A percentile compares a stretch with the other conserved stretches of the same genome.
Evolutionary conservation across 2,888 invertebrate species (phyloP).

Genomic region (Prosapia bicincta): DNA sequence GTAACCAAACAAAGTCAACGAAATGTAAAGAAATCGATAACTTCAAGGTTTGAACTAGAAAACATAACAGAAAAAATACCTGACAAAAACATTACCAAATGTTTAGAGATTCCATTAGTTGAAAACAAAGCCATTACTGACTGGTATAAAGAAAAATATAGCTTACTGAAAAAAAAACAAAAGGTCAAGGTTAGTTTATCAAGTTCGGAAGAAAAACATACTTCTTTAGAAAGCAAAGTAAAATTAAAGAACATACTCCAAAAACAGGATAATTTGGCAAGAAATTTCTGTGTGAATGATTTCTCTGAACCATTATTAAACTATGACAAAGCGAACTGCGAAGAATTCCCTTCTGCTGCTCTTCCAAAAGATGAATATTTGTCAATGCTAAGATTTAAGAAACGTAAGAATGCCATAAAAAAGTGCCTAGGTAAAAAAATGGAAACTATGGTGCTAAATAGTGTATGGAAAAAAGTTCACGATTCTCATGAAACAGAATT

Average conservation of each 20-base stretch:
- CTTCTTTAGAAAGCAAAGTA: too few species aligned
- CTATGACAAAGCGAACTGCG: neutral
- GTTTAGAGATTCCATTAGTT: neutral
- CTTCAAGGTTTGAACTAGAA: neutral
- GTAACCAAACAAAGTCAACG: slow-evolving; percentile 20
- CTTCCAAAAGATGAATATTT: neutral
- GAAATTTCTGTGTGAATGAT: neutral
- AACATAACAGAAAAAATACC: slow-evolving; percentile 10
- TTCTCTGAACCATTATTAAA: neutral
- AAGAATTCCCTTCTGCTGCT: neutral
- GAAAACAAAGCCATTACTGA: slow-evolving; percentile 10
- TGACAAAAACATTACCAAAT: neutral
- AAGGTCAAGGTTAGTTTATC: too few species aligned
- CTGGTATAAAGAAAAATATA: neutral
- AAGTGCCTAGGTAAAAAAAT: neutral
- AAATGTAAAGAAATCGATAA: neutral
- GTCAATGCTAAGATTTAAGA: neutral
- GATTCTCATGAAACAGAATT: neutral
- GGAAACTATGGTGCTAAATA: neutral
- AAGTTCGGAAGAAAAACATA: too few species aligned
- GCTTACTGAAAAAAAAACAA: neutral
- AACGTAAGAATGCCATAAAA: neutral
- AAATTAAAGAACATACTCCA: neutral
- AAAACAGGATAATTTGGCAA: neutral
- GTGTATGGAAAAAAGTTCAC: neutral